A percentile compares a stretch with the other conserved stretches of the same genome.
Evolutionary conservation across 2,797 vertebrate genomes (phyloP).

Genomic region (Notamacropus eugenii): DNA sequence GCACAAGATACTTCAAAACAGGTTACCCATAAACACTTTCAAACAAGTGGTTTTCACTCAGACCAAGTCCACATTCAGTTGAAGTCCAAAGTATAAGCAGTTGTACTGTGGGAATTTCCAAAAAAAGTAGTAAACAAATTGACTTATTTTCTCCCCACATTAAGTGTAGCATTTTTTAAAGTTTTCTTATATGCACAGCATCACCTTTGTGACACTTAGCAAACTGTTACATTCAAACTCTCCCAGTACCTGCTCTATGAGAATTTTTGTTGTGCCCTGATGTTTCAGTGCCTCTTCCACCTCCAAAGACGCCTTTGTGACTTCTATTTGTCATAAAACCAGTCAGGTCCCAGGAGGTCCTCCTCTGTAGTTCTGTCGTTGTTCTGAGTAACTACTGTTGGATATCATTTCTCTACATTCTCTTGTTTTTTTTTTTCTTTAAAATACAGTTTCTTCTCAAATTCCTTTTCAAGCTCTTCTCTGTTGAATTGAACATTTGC

Average conservation of each 20-base stretch:
- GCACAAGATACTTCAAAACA: constrained; percentile 79
- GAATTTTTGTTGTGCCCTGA: constrained; percentile 83
- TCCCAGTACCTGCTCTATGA: constrained; percentile 87
- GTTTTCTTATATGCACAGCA: constrained; percentile 75
- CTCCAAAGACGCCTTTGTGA: constrained; percentile 91
- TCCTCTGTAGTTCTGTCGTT: constrained; percentile 84
- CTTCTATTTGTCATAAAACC: constrained; percentile 96
- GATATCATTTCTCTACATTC: constrained; percentile 87
- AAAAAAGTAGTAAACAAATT: constrained; percentile 74
- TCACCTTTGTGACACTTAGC: constrained; percentile 63
- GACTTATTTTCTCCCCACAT: constrained; percentile 72
- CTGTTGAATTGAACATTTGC: constrained; percentile 98
- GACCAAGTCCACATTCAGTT: constrained; percentile 76
- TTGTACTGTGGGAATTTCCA: constrained; percentile 73
- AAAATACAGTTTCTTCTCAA: constrained; percentile 88
- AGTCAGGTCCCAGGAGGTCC: constrained; percentile 90
- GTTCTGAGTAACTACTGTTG: constrained; percentile 84
- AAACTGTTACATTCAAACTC: constrained; percentile 73
- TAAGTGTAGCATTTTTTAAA: constrained; percentile 68
- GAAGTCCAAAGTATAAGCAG: constrained; percentile 79
- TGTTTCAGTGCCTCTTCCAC: constrained; percentile 88
- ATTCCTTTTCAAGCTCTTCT: constrained; percentile 92
- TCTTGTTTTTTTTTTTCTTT: constrained; percentile 91
- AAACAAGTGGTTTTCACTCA: constrained; percentile 76
- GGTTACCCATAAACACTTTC: constrained; percentile 80